Conservation (phyloP, 1,140 invertebrate species). For the Brachionus calyciflorus region DNA sequence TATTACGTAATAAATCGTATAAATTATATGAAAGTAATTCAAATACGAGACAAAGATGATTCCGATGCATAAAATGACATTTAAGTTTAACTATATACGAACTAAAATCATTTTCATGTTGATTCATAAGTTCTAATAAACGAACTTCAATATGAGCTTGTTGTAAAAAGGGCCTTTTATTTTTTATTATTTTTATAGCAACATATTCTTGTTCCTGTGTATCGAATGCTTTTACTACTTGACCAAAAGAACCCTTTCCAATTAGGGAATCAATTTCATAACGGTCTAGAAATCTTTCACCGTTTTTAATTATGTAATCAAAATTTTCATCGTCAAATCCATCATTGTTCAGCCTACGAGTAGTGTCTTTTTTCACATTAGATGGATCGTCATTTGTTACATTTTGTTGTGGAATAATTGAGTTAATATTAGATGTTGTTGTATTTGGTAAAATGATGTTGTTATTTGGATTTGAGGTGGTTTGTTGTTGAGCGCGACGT, state of each 20-base stretch:
- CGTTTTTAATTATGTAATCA: slow-evolving; percentile 98
- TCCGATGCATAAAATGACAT: slow-evolving; percentile 88
- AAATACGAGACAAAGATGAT: slow-evolving; percentile 99
- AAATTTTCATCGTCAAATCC: slow-evolving; percentile 97
- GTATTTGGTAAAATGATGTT: not conserved
- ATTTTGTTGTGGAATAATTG: too few relatives aligned
- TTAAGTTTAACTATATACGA: slow-evolving; percentile 99
- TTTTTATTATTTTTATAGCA: slow-evolving; percentile 99
- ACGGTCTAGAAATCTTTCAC: slow-evolving; percentile 96
- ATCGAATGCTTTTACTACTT: slow-evolving; percentile 98
- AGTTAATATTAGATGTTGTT: not conserved
- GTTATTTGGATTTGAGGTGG: not conserved
- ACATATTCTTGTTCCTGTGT: slow-evolving; percentile 93
- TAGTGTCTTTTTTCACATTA: slow-evolving; percentile 78
- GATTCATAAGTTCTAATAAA: slow-evolving; percentile 98
- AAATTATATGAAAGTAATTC: slow-evolving; percentile 98
- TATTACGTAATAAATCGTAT: slow-evolving; percentile 97
- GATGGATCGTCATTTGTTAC: slow-evolving; percentile 70
- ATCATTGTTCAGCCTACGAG: slow-evolving; percentile 90
- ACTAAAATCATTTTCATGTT: slow-evolving; percentile 82
- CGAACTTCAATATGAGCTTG: slow-evolving; percentile 99
- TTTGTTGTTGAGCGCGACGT: slow-evolving; percentile 65
- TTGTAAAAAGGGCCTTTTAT: slow-evolving; percentile 99
- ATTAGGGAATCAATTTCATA: slow-evolving; percentile 98
- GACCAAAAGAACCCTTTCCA: slow-evolving; percentile 94